phyloP scores from a whole-genome alignment of 2,113 vertebrate genomes.

The Willisornis vidua region DNA sequence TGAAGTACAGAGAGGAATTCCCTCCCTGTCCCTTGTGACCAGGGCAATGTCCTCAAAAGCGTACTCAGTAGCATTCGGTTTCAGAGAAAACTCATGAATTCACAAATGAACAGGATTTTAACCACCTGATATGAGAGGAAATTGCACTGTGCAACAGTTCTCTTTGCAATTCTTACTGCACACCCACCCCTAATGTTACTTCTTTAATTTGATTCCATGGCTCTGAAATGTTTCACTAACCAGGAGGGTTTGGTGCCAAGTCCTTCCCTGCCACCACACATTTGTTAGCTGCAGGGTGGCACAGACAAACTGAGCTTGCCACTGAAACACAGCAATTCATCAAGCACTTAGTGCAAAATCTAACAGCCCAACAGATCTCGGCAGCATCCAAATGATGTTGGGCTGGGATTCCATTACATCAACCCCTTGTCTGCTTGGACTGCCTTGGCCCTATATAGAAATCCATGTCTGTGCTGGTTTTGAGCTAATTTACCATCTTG shows the following conservation, averaged over 20 bases:
- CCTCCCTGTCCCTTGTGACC: background rate
- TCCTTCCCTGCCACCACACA: background rate
- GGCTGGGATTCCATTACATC: background rate
- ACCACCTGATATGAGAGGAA: rapidly evolving
- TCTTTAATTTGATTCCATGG: background rate
- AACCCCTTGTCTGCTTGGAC: background rate
- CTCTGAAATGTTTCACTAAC: background rate
- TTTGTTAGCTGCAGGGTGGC: background rate
- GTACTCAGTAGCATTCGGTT: background rate
- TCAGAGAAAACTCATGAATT: background rate
- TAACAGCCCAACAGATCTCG: background rate
- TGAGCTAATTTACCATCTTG: constrained; percentile 72
- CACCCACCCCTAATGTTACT: background rate
- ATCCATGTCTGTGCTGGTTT: background rate
- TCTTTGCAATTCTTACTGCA: background rate
- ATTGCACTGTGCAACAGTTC: background rate
- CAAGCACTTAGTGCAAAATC: background rate
- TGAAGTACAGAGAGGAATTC: background rate
- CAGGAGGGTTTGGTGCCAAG: background rate
- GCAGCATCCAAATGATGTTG: rapidly evolving
- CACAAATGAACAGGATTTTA: background rate
- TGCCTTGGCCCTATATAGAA: background rate
- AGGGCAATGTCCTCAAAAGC: background rate
- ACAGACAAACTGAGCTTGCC: background rate
- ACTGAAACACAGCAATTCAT: background rate